A percentile compares a stretch with the other conserved stretches of the same genome.
Evolutionary conservation across 2,888 invertebrate species (phyloP).

Genomic region (Apodemia zela): DNA sequence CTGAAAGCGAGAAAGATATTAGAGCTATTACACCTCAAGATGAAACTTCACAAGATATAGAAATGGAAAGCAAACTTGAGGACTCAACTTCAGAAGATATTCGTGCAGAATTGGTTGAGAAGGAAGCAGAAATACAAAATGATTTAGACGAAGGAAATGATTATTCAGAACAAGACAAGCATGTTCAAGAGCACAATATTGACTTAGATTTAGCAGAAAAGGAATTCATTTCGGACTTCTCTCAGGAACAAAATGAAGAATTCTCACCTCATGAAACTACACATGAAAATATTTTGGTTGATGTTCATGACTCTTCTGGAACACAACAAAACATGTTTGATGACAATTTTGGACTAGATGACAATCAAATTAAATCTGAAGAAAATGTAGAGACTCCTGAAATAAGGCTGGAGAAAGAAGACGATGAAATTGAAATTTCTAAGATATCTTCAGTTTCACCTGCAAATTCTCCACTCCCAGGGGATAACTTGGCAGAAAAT

Average conservation of each 20-base stretch:
- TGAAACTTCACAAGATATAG: constrained; percentile 58
- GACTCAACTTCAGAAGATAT: constrained; percentile 47
- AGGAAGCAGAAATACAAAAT: constrained; percentile 25
- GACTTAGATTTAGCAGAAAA: constrained; percentile 23
- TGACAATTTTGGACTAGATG: constrained; percentile 22
- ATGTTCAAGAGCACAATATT: constrained; percentile 24
- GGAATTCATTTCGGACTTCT: constrained; percentile 24
- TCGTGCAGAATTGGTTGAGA: constrained; percentile 26
- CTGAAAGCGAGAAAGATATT: constrained; percentile 58
- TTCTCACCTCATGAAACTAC: constrained; percentile 25
- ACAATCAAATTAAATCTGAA: constrained; percentile 5
- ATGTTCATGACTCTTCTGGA: constrained; percentile 41
- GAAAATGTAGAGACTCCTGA: constrained; percentile 25
- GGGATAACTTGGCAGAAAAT: constrained; percentile 19
- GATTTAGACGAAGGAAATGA: constrained; percentile 22
- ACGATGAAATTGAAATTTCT: constrained; percentile 23
- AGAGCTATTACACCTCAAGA: constrained; percentile 56
- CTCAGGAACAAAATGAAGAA: constrained; percentile 21
- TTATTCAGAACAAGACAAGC: constrained; percentile 18
- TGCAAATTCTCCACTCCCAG: constrained; percentile 27
- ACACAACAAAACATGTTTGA: constrained; percentile 26
- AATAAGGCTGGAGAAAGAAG: constrained; percentile 25
- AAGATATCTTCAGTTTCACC: constrained; percentile 27
- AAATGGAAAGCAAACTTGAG: constrained; percentile 56
- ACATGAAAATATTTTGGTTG: constrained; percentile 38